Evolutionary conservation across 2,888 invertebrate species (phyloP).

Genomic region (Suillia variegata): DNA sequence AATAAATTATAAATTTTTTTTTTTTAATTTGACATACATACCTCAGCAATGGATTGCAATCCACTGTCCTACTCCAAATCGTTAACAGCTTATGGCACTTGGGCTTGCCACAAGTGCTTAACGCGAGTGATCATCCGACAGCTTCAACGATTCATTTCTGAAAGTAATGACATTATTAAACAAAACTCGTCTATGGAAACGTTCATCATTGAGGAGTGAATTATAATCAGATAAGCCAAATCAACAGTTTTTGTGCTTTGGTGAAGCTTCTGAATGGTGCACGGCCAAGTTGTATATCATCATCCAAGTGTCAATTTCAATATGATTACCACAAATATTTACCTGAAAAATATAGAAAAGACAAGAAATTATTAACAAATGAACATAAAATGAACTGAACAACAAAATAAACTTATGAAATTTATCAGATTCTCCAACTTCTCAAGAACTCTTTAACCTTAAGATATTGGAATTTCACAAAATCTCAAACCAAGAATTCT

Average conservation of each 20-base stretch:
- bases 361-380: no score
- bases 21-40: no score
- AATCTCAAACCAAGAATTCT: no score
- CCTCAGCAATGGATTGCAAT: slow-evolving; percentile 96
- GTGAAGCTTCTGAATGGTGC: slow-evolving; percentile 51
- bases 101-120: slow-evolving; percentile 93
- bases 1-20: no score
- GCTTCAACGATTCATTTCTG: slow-evolving; percentile 1
- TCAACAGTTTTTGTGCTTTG: slow-evolving; percentile 31
- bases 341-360: no score
- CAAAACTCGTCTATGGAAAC: neutral
- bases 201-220: slow-evolving; percentile 22
- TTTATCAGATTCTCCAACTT: no score
- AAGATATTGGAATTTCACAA: no score
- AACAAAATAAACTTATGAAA: no score
- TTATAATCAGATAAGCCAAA: slow-evolving; percentile 33
- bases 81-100: slow-evolving; percentile 98
- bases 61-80: slow-evolving; percentile 95
- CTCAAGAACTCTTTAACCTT: no score
- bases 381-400: no score
- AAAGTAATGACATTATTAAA: slow-evolving; percentile 2
- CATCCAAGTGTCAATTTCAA: no score
- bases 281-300: slow-evolving; percentile 44
- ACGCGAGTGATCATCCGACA: slow-evolving; percentile 18
- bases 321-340: no score